A percentile compares a stretch with the other conserved stretches of the same genome.
Conservation (phyloP, 1,140 invertebrate species). For the Doryteuthis pealeii region DNA sequence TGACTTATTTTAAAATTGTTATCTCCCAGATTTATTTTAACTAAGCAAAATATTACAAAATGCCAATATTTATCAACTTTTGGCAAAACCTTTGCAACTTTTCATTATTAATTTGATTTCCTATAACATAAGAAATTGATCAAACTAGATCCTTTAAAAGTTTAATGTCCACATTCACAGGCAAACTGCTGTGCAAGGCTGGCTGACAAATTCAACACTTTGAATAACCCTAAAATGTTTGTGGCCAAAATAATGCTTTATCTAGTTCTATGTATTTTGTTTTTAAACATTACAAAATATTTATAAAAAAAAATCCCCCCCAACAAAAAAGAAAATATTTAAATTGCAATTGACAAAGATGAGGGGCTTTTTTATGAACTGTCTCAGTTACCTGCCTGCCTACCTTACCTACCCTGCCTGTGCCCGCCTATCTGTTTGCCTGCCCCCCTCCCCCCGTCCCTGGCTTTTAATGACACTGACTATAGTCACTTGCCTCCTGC, state of each 20-base stretch:
- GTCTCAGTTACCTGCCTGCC: neutral
- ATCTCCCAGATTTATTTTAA: too few relatives aligned
- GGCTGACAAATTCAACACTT: too few relatives aligned
- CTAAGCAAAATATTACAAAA: too few relatives aligned
- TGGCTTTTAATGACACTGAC: neutral
- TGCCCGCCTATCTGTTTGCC: neutral
- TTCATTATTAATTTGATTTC: too few relatives aligned
- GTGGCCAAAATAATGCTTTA: neutral
- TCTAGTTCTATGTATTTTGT: neutral
- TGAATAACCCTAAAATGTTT: neutral
- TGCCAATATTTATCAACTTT: too few relatives aligned
- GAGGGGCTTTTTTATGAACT: too few relatives aligned
- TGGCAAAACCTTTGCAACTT: too few relatives aligned
- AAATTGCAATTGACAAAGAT: too few relatives aligned
- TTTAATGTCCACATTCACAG: too few relatives aligned
- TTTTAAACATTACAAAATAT: neutral
- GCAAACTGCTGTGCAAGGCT: too few relatives aligned
- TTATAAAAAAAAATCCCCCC: neutral
- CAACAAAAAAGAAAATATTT: too few relatives aligned
- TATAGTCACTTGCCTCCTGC: constrained; percentile 8
- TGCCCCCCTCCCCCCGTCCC: neutral
- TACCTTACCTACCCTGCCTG: neutral
- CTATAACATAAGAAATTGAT: neutral
- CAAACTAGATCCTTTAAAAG: neutral
- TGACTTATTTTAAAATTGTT: too few relatives aligned